phyloP scores from a whole-genome alignment of 2,797 vertebrate species.

The Periparus ater region DNA sequence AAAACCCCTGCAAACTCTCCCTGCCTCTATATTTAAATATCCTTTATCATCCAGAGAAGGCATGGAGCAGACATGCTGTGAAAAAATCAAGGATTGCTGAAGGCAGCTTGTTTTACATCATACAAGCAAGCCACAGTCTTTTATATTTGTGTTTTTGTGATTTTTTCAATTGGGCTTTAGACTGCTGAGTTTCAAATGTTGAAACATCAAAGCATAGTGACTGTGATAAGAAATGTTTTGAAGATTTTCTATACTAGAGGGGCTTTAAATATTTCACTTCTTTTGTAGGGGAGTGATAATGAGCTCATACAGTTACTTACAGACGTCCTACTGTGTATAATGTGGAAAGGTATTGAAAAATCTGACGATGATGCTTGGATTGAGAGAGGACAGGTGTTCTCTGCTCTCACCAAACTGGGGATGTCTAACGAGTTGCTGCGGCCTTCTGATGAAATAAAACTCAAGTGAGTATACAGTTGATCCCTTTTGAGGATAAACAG shows the following conservation, averaged over 20 bases:
- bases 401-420: constrained; percentile 90
- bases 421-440: constrained; percentile 88
- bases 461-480: constrained; percentile 79
- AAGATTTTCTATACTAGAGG: background rate
- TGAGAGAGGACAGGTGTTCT: constrained; percentile 95
- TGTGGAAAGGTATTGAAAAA: constrained; percentile 94
- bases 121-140: background rate
- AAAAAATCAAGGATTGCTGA: background rate
- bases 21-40: background rate
- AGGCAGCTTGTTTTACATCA: background rate
- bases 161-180: background rate
- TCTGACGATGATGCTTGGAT: constrained; percentile 91
- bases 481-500: background rate
- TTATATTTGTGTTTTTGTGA: background rate
- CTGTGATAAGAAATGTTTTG: background rate
- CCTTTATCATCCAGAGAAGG: background rate
- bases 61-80: background rate
- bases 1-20: background rate
- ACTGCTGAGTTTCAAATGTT: background rate
- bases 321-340: constrained; percentile 87
- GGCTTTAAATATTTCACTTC: background rate
- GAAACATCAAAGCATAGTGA: background rate
- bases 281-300: constrained; percentile 85
- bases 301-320: constrained; percentile 88
- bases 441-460: constrained; percentile 93